These are phyloP conservation scores for Asteroscopus sphinx DNA, from an alignment of 2,888 invertebrate genomes.

Conservation along the genomic window DNA sequence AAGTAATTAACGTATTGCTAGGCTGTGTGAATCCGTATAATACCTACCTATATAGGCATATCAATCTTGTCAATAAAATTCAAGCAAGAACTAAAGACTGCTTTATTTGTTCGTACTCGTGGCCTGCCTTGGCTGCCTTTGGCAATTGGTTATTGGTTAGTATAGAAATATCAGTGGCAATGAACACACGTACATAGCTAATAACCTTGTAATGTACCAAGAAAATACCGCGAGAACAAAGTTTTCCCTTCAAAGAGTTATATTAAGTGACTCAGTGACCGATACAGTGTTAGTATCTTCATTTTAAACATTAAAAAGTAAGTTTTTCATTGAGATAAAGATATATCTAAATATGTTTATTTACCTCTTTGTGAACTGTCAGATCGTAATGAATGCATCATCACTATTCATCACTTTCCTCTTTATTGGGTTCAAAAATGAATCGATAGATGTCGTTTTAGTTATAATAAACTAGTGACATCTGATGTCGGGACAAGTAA, in stretches of 20 bases:
- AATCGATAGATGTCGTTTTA: constrained; percentile 29
- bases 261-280: neutral
- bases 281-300: neutral
- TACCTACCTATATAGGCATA: no score
- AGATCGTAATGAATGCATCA: no score
- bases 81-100: no score
- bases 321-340: constrained; percentile 27
- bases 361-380: constrained; percentile 23
- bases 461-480: neutral
- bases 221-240: neutral
- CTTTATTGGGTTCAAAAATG: constrained; percentile 1
- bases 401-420: constrained; percentile 2
- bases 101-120: no score
- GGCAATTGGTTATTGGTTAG: no score
- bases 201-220: neutral
- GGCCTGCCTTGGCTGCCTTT: no score
- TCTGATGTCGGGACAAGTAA: constrained; percentile 10
- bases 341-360: constrained; percentile 14
- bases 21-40: no score
- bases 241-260: neutral
- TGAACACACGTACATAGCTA: constrained; percentile 23
- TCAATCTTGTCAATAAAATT: no score
- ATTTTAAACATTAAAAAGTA: constrained; percentile 12
- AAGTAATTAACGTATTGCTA: no score
- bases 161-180: constrained; percentile 16